A percentile compares a stretch with the other conserved stretches of the same genome.
Evolutionary conservation across 2,888 invertebrate species (phyloP).

Genomic region (Pyrrhia umbra): DNA sequence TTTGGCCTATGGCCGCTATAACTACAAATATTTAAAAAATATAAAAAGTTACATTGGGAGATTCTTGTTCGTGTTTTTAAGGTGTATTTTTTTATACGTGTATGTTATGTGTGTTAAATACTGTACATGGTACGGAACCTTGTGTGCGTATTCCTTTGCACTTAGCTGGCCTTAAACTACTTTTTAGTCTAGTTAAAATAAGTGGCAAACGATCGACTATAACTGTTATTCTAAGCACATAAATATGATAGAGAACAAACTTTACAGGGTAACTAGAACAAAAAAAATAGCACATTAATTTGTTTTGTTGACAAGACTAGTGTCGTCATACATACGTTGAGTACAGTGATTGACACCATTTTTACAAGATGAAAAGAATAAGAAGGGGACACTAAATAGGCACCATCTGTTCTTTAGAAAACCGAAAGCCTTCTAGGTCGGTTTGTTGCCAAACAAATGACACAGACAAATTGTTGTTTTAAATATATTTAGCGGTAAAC

Average conservation of each 20-base stretch:
- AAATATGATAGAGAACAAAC: conserved; percentile 24
- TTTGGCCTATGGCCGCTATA: no score
- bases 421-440: background rate
- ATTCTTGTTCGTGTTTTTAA: no score
- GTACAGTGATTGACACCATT: conserved; percentile 14
- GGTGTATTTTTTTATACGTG: no score
- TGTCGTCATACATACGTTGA: background rate
- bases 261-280: conserved; percentile 5
- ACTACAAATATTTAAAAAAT: no score
- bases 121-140: background rate
- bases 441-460: background rate
- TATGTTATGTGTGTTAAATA: no score
- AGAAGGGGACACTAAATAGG: background rate
- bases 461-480: background rate
- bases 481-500: no score
- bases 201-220: conserved; percentile 12
- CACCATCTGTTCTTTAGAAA: background rate
- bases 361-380: background rate
- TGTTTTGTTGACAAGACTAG: background rate
- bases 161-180: conserved; percentile 15
- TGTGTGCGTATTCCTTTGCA: background rate
- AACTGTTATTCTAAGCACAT: conserved; percentile 35
- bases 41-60: no score
- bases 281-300: background rate
- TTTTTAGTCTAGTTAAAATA: conserved; percentile 35